Percentiles rank a stretch among this genome's conserved stretches.
These are phyloP conservation scores for Calyptommatus sinebrachiatus DNA, from an alignment of 2,113 vertebrate genomes.

Conservation along the genomic window DNA sequence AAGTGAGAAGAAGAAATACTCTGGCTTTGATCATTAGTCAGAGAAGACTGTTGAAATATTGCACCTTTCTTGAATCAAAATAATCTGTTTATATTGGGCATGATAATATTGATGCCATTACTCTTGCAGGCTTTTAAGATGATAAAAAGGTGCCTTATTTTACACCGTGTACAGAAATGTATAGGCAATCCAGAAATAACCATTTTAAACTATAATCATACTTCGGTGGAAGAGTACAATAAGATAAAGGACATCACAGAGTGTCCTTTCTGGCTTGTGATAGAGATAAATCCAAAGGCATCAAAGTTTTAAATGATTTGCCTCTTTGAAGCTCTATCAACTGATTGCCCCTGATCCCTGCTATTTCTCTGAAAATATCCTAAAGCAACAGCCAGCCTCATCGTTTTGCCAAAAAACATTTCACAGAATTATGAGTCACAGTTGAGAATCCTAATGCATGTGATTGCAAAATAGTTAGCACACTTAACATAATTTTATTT, in stretches of 20 bases:
- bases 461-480: neutral
- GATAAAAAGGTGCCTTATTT: neutral
- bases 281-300: neutral
- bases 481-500: no score
- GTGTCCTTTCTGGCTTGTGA: neutral
- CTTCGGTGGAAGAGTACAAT: neutral
- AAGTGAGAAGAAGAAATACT: neutral
- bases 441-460: neutral
- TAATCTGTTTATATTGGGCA: neutral
- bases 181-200: neutral
- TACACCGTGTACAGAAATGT: neutral
- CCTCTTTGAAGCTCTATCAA: no score
- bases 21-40: neutral
- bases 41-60: neutral
- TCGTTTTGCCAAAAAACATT: neutral
- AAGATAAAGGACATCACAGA: neutral
- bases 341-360: neutral
- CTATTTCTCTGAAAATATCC: neutral
- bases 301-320: neutral
- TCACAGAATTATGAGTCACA: neutral
- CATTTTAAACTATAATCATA: neutral
- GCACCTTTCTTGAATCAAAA: neutral
- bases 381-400: neutral
- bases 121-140: neutral
- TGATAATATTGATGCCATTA: neutral